Evolutionary conservation across 1,140 invertebrate genomes (phyloP).

Genomic region (Steinernema khuongi): DNA sequence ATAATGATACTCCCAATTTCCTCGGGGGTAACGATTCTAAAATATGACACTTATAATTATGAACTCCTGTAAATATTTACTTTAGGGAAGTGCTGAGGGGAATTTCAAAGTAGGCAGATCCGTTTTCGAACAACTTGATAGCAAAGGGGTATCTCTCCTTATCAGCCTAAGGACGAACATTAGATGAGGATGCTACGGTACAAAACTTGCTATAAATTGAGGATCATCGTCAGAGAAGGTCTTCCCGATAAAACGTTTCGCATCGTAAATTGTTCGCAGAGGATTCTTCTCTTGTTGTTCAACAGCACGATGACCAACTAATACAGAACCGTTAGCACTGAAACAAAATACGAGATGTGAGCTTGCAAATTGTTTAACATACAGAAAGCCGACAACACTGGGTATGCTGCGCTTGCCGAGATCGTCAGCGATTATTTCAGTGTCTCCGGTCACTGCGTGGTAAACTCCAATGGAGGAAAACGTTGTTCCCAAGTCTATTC

Average conservation of each 20-base stretch:
- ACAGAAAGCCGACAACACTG: conserved; percentile 58
- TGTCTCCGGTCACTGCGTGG: conserved; percentile 61
- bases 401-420: conserved; percentile 48
- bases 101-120: conserved; percentile 51
- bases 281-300: conserved; percentile 63
- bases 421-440: conserved; percentile 50
- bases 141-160: conserved; percentile 52
- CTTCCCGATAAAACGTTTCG: conserved; percentile 64
- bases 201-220: conserved; percentile 47
- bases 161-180: conserved; percentile 41
- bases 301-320: conserved; percentile 62
- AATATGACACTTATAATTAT: conserved; percentile 29
- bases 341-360: conserved; percentile 28
- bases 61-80: conserved; percentile 19
- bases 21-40: conserved; percentile 48
- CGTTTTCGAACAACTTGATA: conserved; percentile 48
- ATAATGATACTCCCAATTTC: conserved; percentile 53
- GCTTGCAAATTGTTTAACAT: conserved; percentile 30
- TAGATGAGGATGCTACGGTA: not conserved
- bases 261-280: conserved; percentile 63
- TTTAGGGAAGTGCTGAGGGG: conserved; percentile 30
- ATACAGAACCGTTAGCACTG: conserved; percentile 54
- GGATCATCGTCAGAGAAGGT: conserved; percentile 59
- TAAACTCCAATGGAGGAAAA: conserved; percentile 63
- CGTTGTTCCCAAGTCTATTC: conserved; percentile 63